Evolutionary conservation across 2,888 invertebrate species (phyloP), one percentile per base, ranked within the genome.

Genomic region (Osmoderma eremita): DNA sequence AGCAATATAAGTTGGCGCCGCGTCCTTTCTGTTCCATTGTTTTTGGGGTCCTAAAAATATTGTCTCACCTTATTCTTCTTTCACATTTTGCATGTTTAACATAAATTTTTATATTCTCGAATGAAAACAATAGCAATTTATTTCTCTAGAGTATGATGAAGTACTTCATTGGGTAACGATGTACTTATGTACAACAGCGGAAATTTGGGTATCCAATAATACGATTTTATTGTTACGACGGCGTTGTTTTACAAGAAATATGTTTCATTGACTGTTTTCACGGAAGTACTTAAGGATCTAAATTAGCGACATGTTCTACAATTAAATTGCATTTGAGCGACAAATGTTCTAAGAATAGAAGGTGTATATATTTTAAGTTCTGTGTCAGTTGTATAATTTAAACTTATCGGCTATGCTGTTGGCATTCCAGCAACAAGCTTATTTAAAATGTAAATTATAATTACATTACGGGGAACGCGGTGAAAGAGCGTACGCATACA

Each of bases 351-450:
- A 58, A 45, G 42, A 24, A 58, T 58, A 58, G 58, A 58, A 45
- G 42, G 24, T 45, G 24, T 42, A 58, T 58, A 12, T 58, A 58
- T 58, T 58, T 58, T 30, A 45, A 58, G 58, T 58, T 45, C 30
- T 58, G 30, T 58, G 42, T 58, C 30, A 58, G 41, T 56, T 6
- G 22, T 56, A 41, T 56, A 56, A 56, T 22, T 41, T 41, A 56
- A 56, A 22, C 42, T 56, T 56, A 56, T 22, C 30, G 51, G n/a
- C n/a, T 20, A 15, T 15, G 18, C 8, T 13, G 22, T 22, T 41
- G 54, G 15, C 20, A 41, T 20, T 41, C 18, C 13, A 24, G 41
- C 56, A 56, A 56, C 56, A 56, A 41, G 56, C 42, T 22, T 3
- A 41, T 56, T 56, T 56, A 13, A 20, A 56, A 41, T 41, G 13